Evolutionary conservation across 2,113 vertebrate genomes (phyloP).

Genomic region (Mohoua ochrocephala): DNA sequence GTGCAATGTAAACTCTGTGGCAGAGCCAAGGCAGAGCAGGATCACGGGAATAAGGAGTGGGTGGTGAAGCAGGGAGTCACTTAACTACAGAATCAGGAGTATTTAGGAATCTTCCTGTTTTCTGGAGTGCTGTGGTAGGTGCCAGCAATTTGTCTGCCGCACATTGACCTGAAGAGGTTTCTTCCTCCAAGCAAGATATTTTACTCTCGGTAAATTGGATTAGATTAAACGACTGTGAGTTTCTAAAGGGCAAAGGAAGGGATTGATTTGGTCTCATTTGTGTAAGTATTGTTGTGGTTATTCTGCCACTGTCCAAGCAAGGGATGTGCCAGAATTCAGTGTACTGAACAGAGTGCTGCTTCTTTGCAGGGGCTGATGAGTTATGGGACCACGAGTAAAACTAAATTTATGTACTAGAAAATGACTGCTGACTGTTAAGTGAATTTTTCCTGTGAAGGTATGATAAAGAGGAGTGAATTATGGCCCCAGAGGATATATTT

Average conservation of each 20-base stretch:
- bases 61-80: neutral
- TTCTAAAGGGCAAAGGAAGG: neutral
- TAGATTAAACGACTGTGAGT: neutral
- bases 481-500: neutral
- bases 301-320: neutral
- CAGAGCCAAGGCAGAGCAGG: neutral
- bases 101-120: neutral
- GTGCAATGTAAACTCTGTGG: neutral
- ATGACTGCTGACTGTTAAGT: neutral
- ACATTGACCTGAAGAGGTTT: neutral
- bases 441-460: neutral
- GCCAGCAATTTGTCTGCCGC: neutral
- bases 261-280: neutral
- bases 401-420: neutral
- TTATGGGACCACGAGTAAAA: neutral
- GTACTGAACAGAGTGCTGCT: neutral
- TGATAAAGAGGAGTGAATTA: neutral
- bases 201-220: neutral
- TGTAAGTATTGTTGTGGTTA: neutral
- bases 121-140: neutral
- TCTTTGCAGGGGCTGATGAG: neutral
- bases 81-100: neutral
- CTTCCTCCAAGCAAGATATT: neutral
- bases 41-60: neutral
- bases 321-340: neutral